A percentile compares a stretch with the other conserved stretches of the same genome.
These are phyloP conservation scores for Drosophila watanabei DNA, from an alignment of 1,140 invertebrate species.

Conservation along the genomic window DNA sequence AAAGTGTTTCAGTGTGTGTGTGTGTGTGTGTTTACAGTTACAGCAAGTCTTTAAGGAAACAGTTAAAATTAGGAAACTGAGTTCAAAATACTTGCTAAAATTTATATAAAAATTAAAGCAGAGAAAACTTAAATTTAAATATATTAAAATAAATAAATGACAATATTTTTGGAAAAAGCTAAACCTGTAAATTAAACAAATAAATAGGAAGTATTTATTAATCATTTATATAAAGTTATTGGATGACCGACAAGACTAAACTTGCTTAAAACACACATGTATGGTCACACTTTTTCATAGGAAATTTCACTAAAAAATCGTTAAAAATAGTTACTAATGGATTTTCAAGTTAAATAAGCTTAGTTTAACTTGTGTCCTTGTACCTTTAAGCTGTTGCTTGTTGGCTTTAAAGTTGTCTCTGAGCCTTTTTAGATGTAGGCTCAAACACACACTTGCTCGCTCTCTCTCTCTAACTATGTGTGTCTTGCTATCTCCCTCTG, in stretches of 20 bases:
- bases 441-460: constrained; percentile 26
- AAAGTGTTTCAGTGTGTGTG: constrained; percentile 51
- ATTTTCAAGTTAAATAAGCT: neutral
- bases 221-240: neutral
- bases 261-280: neutral
- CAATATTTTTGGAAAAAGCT: neutral
- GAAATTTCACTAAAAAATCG: neutral
- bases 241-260: neutral
- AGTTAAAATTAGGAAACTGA: neutral
- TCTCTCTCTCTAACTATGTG: neutral
- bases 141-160: too few relatives aligned
- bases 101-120: neutral
- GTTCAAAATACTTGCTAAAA: neutral
- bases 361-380: neutral
- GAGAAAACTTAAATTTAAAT: neutral
- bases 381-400: constrained; percentile 38
- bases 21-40: constrained; percentile 29
- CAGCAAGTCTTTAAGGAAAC: constrained; percentile 11
- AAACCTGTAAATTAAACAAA: neutral
- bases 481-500: neutral
- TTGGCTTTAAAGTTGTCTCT: constrained; percentile 52
- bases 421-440: constrained; percentile 28
- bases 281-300: neutral
- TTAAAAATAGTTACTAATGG: neutral
- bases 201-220: too few relatives aligned